These are phyloP conservation scores for Myotis pilosus DNA, from an alignment of 2,797 vertebrate species.

Conservation along the genomic window DNA sequence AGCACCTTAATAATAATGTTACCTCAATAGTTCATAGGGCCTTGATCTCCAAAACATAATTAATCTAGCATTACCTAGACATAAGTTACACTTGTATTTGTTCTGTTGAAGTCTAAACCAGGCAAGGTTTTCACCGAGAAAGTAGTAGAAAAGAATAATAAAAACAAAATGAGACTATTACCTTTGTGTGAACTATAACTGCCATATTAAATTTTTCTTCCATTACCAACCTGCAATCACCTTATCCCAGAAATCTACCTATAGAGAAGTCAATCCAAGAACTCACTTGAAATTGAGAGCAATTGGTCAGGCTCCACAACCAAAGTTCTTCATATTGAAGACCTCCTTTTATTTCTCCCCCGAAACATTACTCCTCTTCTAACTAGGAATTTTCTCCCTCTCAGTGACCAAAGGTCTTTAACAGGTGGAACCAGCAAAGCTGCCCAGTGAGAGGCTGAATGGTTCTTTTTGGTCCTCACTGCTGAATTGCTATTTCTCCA, in stretches of 20 bases:
- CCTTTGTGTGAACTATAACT: neutral
- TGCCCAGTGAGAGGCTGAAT: neutral
- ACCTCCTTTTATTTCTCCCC: neutral
- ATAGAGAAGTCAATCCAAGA: neutral
- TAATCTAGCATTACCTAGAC: neutral
- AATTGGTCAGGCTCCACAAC: neutral
- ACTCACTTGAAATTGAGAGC: neutral
- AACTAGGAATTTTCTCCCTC: neutral
- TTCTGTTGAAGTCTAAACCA: neutral
- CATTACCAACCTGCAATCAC: neutral
- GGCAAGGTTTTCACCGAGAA: neutral
- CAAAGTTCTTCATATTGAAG: neutral
- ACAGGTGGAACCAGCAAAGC: neutral
- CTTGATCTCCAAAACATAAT: neutral
- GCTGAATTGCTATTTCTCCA: neutral
- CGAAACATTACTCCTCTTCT: neutral
- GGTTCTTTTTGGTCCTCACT: neutral
- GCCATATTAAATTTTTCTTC: neutral
- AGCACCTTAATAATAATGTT: neutral
- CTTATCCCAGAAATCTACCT: neutral
- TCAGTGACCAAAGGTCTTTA: neutral
- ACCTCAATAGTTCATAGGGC: neutral
- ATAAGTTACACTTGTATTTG: neutral
- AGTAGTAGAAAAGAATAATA: neutral
- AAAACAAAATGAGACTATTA: neutral